These are phyloP conservation scores for Cettia cetti DNA, from an alignment of 2,113 vertebrate genomes.

Conservation along the genomic window DNA sequence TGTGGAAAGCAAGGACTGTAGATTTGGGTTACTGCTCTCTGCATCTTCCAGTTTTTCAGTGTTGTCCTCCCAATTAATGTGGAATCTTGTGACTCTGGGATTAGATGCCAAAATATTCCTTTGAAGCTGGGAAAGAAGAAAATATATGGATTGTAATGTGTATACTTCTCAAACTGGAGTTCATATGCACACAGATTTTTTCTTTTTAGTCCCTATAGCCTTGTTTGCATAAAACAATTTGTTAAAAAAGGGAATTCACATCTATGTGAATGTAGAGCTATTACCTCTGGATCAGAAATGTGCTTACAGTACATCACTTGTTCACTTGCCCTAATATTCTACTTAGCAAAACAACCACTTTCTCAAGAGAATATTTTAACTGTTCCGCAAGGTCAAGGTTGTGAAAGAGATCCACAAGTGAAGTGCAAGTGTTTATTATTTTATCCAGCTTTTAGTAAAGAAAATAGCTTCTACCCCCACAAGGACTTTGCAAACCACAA, in stretches of 20 bases:
- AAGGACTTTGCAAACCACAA: not conserved
- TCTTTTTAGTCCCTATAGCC: not conserved
- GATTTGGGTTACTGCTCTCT: constrained; percentile 81
- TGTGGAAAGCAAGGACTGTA: constrained; percentile 82
- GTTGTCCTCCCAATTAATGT: constrained; percentile 87
- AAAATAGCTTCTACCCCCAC: not conserved
- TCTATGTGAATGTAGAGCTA: not conserved
- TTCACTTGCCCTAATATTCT: not conserved
- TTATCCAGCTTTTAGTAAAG: not conserved
- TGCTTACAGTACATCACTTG: not conserved
- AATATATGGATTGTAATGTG: not conserved
- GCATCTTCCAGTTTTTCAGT: constrained; percentile 83
- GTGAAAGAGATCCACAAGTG: not conserved
- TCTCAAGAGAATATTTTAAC: not conserved
- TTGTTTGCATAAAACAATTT: not conserved
- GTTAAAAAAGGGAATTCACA: not conserved
- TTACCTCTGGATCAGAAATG: not conserved
- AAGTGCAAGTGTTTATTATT: not conserved
- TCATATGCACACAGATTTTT: not conserved
- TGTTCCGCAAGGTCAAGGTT: not conserved
- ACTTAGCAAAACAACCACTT: not conserved
- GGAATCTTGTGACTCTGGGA: constrained; percentile 83
- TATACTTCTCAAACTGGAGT: not conserved
- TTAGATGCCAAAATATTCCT: constrained; percentile 86
- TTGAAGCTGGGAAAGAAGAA: constrained; percentile 75